These are phyloP conservation scores for Drosophila hamatofila DNA, from an alignment of 2,888 invertebrate genomes.

Conservation along the genomic window DNA sequence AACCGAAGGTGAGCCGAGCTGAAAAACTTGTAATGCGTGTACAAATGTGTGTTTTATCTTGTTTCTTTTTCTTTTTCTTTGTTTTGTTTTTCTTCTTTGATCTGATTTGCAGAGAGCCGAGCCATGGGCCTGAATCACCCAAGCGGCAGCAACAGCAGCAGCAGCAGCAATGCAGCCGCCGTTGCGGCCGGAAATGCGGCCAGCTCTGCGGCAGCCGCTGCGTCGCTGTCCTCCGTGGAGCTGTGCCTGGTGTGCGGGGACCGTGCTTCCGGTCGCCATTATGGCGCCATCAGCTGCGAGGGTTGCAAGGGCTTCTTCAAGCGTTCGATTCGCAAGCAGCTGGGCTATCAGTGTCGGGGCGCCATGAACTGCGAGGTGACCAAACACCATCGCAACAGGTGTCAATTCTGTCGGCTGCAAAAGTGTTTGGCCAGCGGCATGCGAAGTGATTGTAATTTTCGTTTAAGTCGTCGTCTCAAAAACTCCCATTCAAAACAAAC, in stretches of 20 bases:
- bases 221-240: conserved; percentile 86
- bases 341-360: conserved; percentile 98
- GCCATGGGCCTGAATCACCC: conserved; percentile 64
- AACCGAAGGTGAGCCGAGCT: conserved; percentile 76
- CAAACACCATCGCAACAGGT: conserved; percentile 98
- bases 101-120: conserved; percentile 55
- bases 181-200: conserved; percentile 61
- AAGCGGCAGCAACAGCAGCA: conserved; percentile 37
- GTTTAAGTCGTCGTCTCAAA: conserved; percentile 84
- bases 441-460: conserved; percentile 97
- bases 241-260: conserved; percentile 98
- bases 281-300: conserved; percentile 95
- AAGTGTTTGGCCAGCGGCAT: conserved; percentile 99
- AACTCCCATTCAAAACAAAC: conserved; percentile 19
- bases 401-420: conserved; percentile 98
- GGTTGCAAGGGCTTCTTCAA: conserved; percentile 99
- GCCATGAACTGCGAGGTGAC: conserved; percentile 99
- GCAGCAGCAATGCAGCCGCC: conserved; percentile 34
- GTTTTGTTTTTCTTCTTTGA: conserved; percentile 22
- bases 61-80: conserved; percentile 14
- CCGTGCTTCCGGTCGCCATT: conserved; percentile 97
- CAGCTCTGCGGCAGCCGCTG: conserved; percentile 51
- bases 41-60: conserved; percentile 3
- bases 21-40: conserved; percentile 24
- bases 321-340: conserved; percentile 97